Conservation (phyloP, 2,797 vertebrate species). For the Lithobates sylvaticus region DNA sequence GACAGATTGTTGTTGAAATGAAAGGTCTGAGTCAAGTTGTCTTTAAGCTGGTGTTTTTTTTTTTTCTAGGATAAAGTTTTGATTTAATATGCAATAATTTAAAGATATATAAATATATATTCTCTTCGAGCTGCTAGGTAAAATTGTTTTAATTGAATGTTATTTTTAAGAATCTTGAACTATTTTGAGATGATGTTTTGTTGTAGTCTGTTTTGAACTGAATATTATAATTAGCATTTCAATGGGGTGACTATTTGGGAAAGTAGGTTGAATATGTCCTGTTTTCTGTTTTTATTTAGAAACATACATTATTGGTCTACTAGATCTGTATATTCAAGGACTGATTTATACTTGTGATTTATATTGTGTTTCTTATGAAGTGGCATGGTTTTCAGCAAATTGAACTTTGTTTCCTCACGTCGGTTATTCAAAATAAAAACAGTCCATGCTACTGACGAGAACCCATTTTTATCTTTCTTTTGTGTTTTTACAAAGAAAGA, state of each 20-base stretch:
- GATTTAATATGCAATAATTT: too few species aligned
- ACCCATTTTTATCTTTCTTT: background rate
- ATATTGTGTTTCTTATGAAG: background rate
- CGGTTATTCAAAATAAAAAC: background rate
- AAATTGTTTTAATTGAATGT: too few species aligned
- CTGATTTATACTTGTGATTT: background rate
- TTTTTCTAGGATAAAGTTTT: too few species aligned
- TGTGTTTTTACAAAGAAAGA: conserved; percentile 12
- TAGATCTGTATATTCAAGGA: background rate
- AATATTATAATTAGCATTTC: background rate
- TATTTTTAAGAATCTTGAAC: too few species aligned
- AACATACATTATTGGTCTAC: background rate
- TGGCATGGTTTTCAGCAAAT: background rate
- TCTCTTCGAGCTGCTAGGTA: too few species aligned
- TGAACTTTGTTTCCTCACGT: background rate
- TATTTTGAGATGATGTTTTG: background rate
- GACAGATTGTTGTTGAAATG: too few species aligned
- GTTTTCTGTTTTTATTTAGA: background rate
- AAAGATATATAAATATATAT: too few species aligned
- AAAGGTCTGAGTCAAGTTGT: too few species aligned
- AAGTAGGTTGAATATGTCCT: background rate
- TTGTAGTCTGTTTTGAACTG: too few species aligned
- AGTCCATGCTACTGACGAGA: background rate
- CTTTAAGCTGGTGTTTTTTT: too few species aligned
- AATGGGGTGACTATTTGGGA: too few species aligned